Base-by-base conservation (phyloP, 2,797 vertebrate genomes). In the Pogonophryne albipinna region DNA sequence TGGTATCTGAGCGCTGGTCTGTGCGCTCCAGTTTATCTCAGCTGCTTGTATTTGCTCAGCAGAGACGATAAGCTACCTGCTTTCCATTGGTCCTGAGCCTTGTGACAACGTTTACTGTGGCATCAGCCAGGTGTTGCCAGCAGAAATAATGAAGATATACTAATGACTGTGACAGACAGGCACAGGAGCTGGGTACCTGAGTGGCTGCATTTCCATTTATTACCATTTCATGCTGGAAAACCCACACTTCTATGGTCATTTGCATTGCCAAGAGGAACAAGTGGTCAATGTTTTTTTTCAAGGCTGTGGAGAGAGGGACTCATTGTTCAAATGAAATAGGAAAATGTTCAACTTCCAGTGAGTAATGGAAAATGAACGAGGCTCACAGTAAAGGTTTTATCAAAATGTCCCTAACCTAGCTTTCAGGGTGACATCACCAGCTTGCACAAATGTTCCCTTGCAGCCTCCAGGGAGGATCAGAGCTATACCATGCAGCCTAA, bases 241-340 rank as follows among this genome's bases (percentile, higher is more conserved):
- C 68, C 34, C 34, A 10, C 71, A 34, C 64, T 52, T 61, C 67
- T 65, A 31, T 41, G 72, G 71, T 82, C 67, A 93, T 93, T 93
- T 92, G 85, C 89, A 91, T 88, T 75, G 82, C 76, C 65, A 67
- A 88, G 83, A 87, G 84, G 85, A 90, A 92, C 80, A 82, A 86
- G 83, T 74, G 85, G 77, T 85, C 87, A 88, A 78, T 85, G 87
- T 89, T 86, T 88, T 27, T n/a, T n/a, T 89, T 81, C 74, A 83
- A 76, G 83, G 76, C 71, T 78, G 82, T 13, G 78, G 56, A 87
- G 76, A 87, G 82, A 86, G 82, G 72, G 70, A 73, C 82, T 91
- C 83, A 87, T 84, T 90, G 83, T 84, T 19, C 55, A 82, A 64
- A 51, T 56, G 51, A 58, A 79, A 71, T 34, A 49, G 81, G 82